Evolutionary conservation across 2,113 vertebrate genomes (phyloP).

Genomic region (Psittacula cyanocephala): DNA sequence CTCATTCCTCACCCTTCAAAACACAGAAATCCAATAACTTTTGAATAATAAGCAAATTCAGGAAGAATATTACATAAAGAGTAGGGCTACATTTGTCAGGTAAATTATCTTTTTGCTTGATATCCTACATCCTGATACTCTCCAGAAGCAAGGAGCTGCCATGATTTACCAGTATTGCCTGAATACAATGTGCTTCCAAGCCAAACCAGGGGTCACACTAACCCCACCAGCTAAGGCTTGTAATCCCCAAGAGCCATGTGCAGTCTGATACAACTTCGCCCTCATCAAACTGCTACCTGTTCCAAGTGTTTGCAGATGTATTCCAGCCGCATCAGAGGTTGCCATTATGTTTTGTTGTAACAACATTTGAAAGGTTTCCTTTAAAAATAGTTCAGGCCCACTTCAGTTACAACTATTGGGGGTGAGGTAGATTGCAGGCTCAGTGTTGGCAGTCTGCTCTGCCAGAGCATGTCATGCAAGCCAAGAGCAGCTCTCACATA

Average conservation of each 20-base stretch:
- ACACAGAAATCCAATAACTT: neutral
- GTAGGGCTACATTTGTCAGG: neutral
- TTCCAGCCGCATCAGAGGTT: conserved; percentile 25
- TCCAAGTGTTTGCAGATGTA: conserved; percentile 48
- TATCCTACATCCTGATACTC: neutral
- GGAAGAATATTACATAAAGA: neutral
- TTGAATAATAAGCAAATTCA: neutral
- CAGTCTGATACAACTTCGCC: neutral
- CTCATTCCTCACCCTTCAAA: neutral
- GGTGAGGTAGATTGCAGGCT: neutral
- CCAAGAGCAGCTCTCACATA: neutral
- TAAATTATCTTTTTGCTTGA: neutral
- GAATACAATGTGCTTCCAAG: neutral
- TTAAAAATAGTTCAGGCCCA: conserved; percentile 1
- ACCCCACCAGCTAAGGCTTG: neutral
- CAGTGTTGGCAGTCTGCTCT: neutral
- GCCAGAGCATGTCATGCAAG: neutral
- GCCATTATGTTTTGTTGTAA: conserved; percentile 22
- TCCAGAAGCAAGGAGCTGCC: neutral
- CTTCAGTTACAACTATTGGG: neutral
- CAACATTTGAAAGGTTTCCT: conserved; percentile 10
- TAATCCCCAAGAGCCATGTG: neutral
- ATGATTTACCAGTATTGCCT: conserved; percentile 8
- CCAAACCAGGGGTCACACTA: neutral
- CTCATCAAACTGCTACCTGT: conserved; percentile 55